Percentiles rank a stretch among this genome's conserved stretches.
Evolutionary conservation across 2,113 vertebrate genomes (phyloP).

Genomic region (Phaethon lepturus): DNA sequence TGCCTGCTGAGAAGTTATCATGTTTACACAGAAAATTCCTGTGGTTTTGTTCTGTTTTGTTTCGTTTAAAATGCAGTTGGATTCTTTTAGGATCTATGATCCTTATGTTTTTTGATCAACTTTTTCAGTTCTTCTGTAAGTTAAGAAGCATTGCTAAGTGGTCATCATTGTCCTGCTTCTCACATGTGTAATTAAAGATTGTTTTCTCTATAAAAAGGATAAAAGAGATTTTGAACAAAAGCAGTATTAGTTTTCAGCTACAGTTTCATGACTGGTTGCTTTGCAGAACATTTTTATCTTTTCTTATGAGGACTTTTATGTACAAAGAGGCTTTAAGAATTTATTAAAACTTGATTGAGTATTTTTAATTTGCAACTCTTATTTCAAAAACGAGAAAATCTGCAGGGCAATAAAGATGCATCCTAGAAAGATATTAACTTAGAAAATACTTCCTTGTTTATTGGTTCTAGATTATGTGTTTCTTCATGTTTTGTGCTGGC

Average conservation of each 20-base stretch:
- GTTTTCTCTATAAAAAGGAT: not conserved
- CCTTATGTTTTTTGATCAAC: not conserved
- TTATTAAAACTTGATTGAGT: not conserved
- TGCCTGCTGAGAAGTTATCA: not conserved
- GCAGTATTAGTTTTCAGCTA: not conserved
- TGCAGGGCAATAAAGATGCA: not conserved
- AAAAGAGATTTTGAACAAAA: not conserved
- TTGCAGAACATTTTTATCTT: not conserved
- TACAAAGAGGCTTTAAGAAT: not conserved
- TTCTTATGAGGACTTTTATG: not conserved
- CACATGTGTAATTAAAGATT: not conserved
- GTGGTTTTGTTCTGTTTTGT: not conserved
- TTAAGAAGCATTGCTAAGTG: not conserved
- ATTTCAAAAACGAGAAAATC: not conserved
- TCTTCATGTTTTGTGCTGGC: not conserved
- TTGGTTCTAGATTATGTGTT: not conserved
- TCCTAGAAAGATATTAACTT: not conserved
- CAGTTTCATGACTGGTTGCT: not conserved
- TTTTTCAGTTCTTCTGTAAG: not conserved
- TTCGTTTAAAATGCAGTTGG: not conserved
- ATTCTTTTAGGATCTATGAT: not conserved
- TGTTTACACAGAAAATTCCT: conserved; percentile 26
- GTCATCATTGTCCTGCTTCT: not conserved
- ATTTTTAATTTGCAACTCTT: not conserved
- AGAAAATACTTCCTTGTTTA: not conserved